Percentiles rank a stretch among this genome's conserved stretches.
These are phyloP conservation scores for Drosophila murphyi DNA, from an alignment of 1,140 invertebrate species.

Conservation along the genomic window DNA sequence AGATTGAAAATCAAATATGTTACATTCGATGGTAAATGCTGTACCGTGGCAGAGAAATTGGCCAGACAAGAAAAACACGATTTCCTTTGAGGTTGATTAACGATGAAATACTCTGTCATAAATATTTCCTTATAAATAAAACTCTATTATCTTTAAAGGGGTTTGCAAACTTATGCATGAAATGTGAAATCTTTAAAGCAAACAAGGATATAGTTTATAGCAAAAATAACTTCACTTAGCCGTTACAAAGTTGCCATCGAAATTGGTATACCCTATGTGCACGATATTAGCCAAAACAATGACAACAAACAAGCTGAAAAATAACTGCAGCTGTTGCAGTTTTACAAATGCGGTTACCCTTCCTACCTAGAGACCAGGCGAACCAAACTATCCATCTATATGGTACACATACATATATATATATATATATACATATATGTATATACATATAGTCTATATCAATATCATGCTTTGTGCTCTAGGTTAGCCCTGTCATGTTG, in stretches of 20 bases:
- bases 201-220: neutral
- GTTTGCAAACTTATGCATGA: too few relatives aligned
- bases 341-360: constrained; percentile 70
- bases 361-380: constrained; percentile 14
- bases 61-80: constrained; percentile 22
- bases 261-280: neutral
- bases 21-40: constrained; percentile 39
- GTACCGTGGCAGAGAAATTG: constrained; percentile 4
- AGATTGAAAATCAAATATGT: constrained; percentile 64
- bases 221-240: neutral
- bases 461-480: constrained; percentile 18
- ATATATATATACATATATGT: constrained; percentile 10
- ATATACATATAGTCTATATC: constrained; percentile 21
- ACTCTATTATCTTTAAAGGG: too few relatives aligned
- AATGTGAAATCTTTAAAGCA: too few relatives aligned
- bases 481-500: constrained; percentile 28
- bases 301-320: constrained; percentile 71
- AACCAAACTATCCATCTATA: constrained; percentile 17
- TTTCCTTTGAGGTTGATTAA: neutral
- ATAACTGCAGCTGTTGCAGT: constrained; percentile 82
- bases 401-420: constrained; percentile 5
- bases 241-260: too few relatives aligned
- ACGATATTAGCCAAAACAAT: constrained; percentile 32
- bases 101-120: constrained; percentile 1
- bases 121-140: too few relatives aligned